Percentiles rank a stretch among this genome's conserved stretches.
These are phyloP conservation scores for Adineta ricciae DNA, from an alignment of 2,888 invertebrate species.

Conservation along the genomic window DNA sequence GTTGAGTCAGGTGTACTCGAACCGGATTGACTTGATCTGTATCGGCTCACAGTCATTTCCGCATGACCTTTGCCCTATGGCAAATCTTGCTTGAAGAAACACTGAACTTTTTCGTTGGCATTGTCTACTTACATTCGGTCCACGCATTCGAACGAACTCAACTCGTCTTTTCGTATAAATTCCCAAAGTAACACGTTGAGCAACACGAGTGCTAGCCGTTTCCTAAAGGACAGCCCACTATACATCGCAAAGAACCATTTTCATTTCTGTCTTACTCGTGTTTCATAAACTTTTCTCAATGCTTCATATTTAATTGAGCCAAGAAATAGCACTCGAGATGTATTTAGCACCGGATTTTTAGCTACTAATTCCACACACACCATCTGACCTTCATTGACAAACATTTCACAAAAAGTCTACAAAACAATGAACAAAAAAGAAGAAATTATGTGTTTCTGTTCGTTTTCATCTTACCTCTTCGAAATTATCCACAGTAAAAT, in stretches of 20 bases:
- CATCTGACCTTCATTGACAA: constrained; percentile 94
- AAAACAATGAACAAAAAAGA: constrained; percentile 31
- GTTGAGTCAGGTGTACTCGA: not conserved
- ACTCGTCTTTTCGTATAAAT: constrained; percentile 60
- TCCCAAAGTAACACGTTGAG: constrained; percentile 86
- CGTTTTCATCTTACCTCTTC: constrained; percentile 64
- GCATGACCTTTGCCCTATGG: constrained; percentile 60
- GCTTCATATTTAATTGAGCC: constrained; percentile 96
- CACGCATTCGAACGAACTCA: constrained; percentile 95
- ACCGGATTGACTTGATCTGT: not conserved
- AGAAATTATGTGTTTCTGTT: too few relatives aligned
- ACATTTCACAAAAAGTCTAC: constrained; percentile 81
- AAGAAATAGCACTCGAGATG: constrained; percentile 76
- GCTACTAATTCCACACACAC: constrained; percentile 95
- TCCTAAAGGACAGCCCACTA: constrained; percentile 33
- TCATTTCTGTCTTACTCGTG: constrained; percentile 61
- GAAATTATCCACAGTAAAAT: constrained; percentile 97
- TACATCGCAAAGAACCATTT: not conserved
- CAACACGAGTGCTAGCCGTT: constrained; percentile 81
- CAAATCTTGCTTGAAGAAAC: not conserved
- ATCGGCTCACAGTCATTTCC: constrained; percentile 68
- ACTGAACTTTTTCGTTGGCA: not conserved
- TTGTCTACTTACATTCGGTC: constrained; percentile 74
- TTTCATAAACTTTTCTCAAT: constrained; percentile 86
- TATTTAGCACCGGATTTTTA: constrained; percentile 65